These are phyloP conservation scores for Lumbricus terrestris DNA, from an alignment of 2,888 invertebrate genomes.

Conservation along the genomic window DNA sequence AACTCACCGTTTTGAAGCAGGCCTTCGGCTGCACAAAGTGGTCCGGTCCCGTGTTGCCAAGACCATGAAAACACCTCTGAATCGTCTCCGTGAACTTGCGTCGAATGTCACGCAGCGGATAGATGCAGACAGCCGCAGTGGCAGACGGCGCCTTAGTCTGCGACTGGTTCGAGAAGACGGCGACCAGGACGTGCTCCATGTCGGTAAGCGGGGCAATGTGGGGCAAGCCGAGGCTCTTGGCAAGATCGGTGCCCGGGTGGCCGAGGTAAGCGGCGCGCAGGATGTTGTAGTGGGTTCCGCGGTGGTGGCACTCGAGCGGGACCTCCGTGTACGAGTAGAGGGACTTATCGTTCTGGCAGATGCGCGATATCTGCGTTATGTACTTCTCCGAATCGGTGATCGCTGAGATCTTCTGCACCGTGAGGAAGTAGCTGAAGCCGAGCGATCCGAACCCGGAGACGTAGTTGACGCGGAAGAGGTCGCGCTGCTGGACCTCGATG, in stretches of 20 bases:
- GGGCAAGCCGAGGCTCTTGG: slow-evolving; percentile 78
- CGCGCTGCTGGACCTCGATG: slow-evolving; percentile 84
- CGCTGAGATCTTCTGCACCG: slow-evolving; percentile 55
- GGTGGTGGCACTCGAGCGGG: slow-evolving; percentile 83
- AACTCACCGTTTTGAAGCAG: slow-evolving; percentile 33
- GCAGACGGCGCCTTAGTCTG: neutral
- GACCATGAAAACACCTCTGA: slow-evolving; percentile 30
- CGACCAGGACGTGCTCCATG: slow-evolving; percentile 93
- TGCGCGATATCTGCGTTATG: slow-evolving; percentile 73
- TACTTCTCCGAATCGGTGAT: slow-evolving; percentile 26
- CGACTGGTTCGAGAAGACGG: slow-evolving; percentile 77
- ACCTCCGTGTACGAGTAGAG: slow-evolving; percentile 93
- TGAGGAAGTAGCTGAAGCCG: slow-evolving; percentile 93
- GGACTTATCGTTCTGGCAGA: slow-evolving; percentile 90
- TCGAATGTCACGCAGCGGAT: slow-evolving; percentile 27
- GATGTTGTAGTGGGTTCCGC: slow-evolving; percentile 73
- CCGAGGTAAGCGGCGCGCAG: slow-evolving; percentile 92
- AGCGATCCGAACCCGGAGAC: slow-evolving; percentile 93
- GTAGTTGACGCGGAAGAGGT: slow-evolving; percentile 89
- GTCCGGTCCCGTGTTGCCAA: slow-evolving; percentile 31
- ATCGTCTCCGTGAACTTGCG: slow-evolving; percentile 27
- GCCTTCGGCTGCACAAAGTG: slow-evolving; percentile 27
- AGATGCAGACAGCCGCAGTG: slow-evolving; percentile 28
- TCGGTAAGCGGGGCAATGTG: slow-evolving; percentile 69
- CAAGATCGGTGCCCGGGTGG: slow-evolving; percentile 88